Percentiles rank a stretch among this genome's conserved stretches.
Evolutionary conservation across 2,797 vertebrate species (phyloP).

Genomic region (Etheostoma nigrum): DNA sequence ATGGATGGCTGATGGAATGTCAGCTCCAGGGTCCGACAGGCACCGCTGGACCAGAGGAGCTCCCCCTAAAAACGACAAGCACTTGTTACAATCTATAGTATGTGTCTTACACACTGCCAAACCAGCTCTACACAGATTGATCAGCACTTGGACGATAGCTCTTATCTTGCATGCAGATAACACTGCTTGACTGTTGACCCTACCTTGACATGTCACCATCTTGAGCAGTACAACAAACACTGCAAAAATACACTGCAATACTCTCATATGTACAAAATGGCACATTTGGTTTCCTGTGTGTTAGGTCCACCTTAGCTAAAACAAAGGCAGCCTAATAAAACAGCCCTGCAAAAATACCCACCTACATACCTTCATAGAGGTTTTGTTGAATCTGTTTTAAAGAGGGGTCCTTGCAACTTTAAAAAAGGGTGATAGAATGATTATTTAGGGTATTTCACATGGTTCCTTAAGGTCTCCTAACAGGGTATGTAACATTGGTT

Average conservation of each 20-base stretch:
- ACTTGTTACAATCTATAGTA: neutral
- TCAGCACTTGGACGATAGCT: neutral
- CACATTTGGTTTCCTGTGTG: neutral
- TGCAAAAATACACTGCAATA: neutral
- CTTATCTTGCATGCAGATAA: slow-evolving; percentile 2
- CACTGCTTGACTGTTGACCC: slow-evolving; percentile 15
- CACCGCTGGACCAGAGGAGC: slow-evolving; percentile 67
- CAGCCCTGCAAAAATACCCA: neutral
- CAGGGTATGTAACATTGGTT: too few species aligned
- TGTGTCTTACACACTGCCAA: neutral
- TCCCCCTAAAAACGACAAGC: slow-evolving; percentile 49
- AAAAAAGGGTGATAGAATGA: too few species aligned
- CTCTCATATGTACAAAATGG: neutral
- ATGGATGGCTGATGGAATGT: slow-evolving; percentile 4
- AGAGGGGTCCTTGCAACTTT: neutral
- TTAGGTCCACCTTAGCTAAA: neutral
- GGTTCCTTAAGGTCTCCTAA: too few species aligned
- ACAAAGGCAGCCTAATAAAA: neutral
- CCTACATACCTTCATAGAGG: neutral
- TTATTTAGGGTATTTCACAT: too few species aligned
- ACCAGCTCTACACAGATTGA: neutral
- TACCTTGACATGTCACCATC: neutral
- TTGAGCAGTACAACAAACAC: neutral
- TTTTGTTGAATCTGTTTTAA: neutral
- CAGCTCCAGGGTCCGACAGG: slow-evolving; percentile 79